Conservation (phyloP, 2,797 vertebrate species). For the Lutjanus argentimaculatus region DNA sequence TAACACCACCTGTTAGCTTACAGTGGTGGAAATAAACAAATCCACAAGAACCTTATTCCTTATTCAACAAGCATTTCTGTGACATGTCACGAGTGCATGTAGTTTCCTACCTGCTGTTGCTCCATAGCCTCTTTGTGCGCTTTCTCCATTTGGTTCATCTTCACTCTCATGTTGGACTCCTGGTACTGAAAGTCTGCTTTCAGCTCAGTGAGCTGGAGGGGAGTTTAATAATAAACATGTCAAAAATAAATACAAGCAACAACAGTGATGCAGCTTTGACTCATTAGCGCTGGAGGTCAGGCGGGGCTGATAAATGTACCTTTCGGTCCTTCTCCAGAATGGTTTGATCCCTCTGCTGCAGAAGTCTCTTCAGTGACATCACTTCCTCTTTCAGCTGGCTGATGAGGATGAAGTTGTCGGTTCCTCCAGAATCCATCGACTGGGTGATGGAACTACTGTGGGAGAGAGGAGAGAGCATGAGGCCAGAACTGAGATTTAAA, state of each 20-base stretch:
- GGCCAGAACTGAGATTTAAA: neutral
- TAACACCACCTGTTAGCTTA: neutral
- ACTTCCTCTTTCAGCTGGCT: constrained; percentile 99
- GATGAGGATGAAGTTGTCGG: constrained; percentile 99
- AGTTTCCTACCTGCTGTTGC: constrained; percentile 91
- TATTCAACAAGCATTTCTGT: neutral
- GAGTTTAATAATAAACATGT: constrained; percentile 12
- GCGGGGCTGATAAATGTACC: constrained; percentile 75
- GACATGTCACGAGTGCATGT: neutral
- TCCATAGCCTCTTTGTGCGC: constrained; percentile 98
- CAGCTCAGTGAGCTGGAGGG: constrained; percentile 92
- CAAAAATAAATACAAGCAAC: neutral
- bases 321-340: constrained; percentile 99
- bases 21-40: neutral
- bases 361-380: constrained; percentile 97
- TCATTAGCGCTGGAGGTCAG: neutral
- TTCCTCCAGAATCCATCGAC: constrained; percentile 98
- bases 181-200: constrained; percentile 99
- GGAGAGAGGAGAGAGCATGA: constrained; percentile 15
- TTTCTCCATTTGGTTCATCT: constrained; percentile 99
- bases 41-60: neutral
- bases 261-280: neutral
- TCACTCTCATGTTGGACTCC: constrained; percentile 97
- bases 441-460: constrained; percentile 98
- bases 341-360: constrained; percentile 98